Percentiles rank a stretch among this genome's conserved stretches.
Conservation (phyloP, 2,888 invertebrate genomes). For the Cephonodes hylas region DNA sequence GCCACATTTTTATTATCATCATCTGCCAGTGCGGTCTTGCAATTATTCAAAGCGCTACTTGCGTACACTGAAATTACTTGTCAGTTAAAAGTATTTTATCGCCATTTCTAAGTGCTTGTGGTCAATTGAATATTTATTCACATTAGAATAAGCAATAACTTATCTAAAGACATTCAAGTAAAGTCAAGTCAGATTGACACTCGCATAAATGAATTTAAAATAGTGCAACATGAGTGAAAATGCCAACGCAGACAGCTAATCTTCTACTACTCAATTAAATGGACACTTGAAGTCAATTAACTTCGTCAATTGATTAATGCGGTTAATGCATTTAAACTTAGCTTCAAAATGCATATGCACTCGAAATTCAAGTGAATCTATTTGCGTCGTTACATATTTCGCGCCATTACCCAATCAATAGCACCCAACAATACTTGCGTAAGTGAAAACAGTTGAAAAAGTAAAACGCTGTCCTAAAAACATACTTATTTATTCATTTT, state of each 20-base stretch:
- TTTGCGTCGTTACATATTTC: background rate
- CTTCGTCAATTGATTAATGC: slow-evolving; percentile 40
- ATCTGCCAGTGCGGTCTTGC: no score
- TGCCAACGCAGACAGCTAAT: slow-evolving; percentile 1
- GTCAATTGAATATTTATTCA: background rate
- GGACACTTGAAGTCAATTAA: slow-evolving; percentile 67
- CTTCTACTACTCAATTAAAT: slow-evolving; percentile 12
- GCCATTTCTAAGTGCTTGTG: background rate
- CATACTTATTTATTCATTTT: slow-evolving; percentile 59
- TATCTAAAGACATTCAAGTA: background rate
- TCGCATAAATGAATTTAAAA: slow-evolving; percentile 5
- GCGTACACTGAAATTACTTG: no score
- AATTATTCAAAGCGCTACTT: no score
- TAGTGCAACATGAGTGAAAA: slow-evolving; percentile 6
- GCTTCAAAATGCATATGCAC: slow-evolving; percentile 24
- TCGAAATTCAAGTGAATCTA: slow-evolving; percentile 7
- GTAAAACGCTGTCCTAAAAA: slow-evolving; percentile 49
- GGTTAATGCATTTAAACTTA: slow-evolving; percentile 44
- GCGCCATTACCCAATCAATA: background rate
- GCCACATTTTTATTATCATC: no score
- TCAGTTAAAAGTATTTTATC: no score
- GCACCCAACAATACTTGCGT: background rate
- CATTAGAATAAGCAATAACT: background rate
- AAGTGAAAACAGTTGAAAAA: slow-evolving; percentile 11
- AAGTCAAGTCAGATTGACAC: background rate